Base-by-base conservation (phyloP, 2,113 vertebrate genomes). In the Uropsilus gracilis region DNA sequence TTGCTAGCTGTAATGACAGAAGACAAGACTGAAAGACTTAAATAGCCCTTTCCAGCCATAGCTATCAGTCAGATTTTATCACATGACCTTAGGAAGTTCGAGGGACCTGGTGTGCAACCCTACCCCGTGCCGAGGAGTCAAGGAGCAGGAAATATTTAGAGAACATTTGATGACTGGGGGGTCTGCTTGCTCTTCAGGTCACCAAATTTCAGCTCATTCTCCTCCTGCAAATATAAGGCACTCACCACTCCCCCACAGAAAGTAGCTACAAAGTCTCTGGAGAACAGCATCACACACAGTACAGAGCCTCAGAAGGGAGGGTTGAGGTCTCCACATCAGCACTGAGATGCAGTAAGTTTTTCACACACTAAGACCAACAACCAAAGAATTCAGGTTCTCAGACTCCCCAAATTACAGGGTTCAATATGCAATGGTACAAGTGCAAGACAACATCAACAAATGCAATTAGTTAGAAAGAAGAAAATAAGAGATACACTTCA, bases 231-330 rank as follows among this genome's bases (percentile, higher is more conserved):
- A n/a, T 82, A 18, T 39, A 73, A 26, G 30, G 73, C 63, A 26
- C 48, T 48, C 30, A 20, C 26, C 76, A n/a, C 24, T 14, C n/a
- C 46, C 37, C 30, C 48, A n/a, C 42, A 32, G 32, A n/a, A 11
- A 0, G 1, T 55, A 32, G 48, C 10, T 61, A n/a, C 7, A 8
- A 0, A 16, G 1, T 20, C 57, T 50, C 66, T 6, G 2, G 0
- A 20, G 24, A 6, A 39, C 13, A 24, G 37, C 11, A 3, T 28
- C 3, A 0, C 0, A 2, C 28, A n/a, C 30, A 5, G 44, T 6
- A 18, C 37, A 37, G 73, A 30, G 3, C 32, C 26, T 76, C 37
- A 11, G 18, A 30, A 57, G 4, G n/a, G 61, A 1, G 5, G 13
- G 8, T 4, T 3, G 53, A 37, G 50, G 50, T 48, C 7, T 30